Evolutionary conservation across 2,888 invertebrate species (phyloP), one percentile per base, ranked within the genome.

Genomic region (Pycnomerus fuliginosus): DNA sequence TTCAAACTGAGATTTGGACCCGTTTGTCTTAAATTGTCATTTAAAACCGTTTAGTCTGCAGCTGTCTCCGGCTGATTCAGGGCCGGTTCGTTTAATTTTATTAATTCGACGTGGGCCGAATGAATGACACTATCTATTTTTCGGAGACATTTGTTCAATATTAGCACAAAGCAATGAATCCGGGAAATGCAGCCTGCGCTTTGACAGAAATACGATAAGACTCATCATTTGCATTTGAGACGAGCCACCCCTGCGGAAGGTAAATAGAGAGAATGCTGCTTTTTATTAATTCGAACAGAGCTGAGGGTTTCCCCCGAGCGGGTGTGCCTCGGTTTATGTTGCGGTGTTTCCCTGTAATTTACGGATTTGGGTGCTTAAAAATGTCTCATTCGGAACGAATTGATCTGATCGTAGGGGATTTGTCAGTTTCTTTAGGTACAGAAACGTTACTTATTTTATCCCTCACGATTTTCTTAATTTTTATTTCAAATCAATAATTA

Each of bases 1-100:
- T 31, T 27, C 31, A 42, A 48, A 45, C 22, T 27, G 42, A 44
- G 52, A 52, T 52, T 52, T 42, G 42, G 38, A 33, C 39, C 34
- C 17, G 24, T 41, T 35, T 47, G 42, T 47, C 33, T 47, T 34
- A 38, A 38, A 46, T 16, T 38, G 31, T 42, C 17, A 37, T 46
- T 46, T 36, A 25, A 45, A 40, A 44, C 17, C 39, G 22, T 35
- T 38, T 34, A 44, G 38, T 20, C 20, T 22, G 37, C 46, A 47
- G 47, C 47, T 48, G 47, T 25, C 33, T 25, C 27, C 12, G 14
- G 30, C 3, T 3, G 12, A 14, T n/a, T n/a, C n/a, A n/a, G n/a
- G n/a, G n/a, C n/a, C n/a, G n/a, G n/a, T n/a, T n/a, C n/a, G n/a
- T n/a, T n/a, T n/a, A n/a, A n/a, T n/a, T n/a, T n/a, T n/a, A n/a